phyloP scores from a whole-genome alignment of 2,888 invertebrate genomes.

The Cheilosia scutellata region DNA sequence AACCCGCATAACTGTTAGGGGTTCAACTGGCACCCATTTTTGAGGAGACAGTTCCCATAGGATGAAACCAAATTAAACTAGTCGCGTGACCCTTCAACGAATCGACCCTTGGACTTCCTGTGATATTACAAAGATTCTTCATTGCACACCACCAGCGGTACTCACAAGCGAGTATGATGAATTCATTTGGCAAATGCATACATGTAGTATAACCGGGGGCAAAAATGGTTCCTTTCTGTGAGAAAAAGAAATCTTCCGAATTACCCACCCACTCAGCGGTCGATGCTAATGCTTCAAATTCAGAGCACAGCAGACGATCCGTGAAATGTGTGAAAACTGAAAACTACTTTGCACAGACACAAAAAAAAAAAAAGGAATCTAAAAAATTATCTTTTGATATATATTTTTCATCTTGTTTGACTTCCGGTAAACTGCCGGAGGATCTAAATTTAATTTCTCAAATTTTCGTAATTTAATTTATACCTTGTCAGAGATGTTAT shows the following conservation, averaged over 20 bases:
- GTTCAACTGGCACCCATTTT: too few species aligned
- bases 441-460: slow-evolving; percentile 26
- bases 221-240: slow-evolving; percentile 24
- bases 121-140: background rate
- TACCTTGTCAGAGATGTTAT: background rate
- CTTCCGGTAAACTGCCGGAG: slow-evolving; percentile 55
- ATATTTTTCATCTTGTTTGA: slow-evolving; percentile 54
- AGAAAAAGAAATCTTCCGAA: slow-evolving; percentile 23
- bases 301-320: slow-evolving; percentile 36
- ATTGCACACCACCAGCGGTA: background rate
- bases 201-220: background rate
- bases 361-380: background rate
- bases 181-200: slow-evolving; percentile 45
- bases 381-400: slow-evolving; percentile 24
- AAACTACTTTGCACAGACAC: background rate
- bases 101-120: background rate
- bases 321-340: slow-evolving; percentile 32
- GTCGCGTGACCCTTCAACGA: slow-evolving; percentile 17
- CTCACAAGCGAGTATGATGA: slow-evolving; percentile 47
- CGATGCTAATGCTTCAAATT: slow-evolving; percentile 44
- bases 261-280: slow-evolving; percentile 44
- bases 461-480: slow-evolving; percentile 45
- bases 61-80: too few species aligned
- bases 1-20: background rate
- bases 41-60: too few species aligned